Evolutionary conservation across 2,888 invertebrate genomes (phyloP), one percentile per base, ranked within the genome.

Genomic region (Mylabris sibirica): DNA sequence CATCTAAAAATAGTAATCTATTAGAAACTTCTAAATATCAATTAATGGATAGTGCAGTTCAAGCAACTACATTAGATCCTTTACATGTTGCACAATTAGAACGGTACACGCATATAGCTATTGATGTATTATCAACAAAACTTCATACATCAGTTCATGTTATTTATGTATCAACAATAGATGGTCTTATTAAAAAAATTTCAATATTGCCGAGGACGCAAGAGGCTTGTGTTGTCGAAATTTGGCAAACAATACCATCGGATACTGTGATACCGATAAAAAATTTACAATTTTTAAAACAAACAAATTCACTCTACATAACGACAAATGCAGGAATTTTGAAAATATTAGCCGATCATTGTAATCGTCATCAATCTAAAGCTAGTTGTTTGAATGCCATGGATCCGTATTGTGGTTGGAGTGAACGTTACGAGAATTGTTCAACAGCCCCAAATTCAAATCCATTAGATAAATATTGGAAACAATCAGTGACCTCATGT

Each of bases 341-440:
- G 49, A 91, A 93, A 41, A 88, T 97, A 64, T 90, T 93, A 0
- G 90, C 93, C 0, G 90, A 93, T 71, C 92, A 95, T 59, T 97
- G 97, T 79, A 86, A 87, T 38, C 89, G 96, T 1, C 93, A 94
- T 83, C 87, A 86, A 9, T 90, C 90, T 8, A 88, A 89, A 63
- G 85, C 89, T 9, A 90, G 92, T 8, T 97, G 97, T 82, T 82
- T 94, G 57, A 92, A 92, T 76, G 92, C 96, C 0, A 93, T 92
- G 85, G 97, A 98, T 85, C 97, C 97, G 0, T 96, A 97, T 82
- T 98, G 98, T 83, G 97, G 96, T 0, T 98, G 97, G 97, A 92
- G 97, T 84, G 92, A 92, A 74, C 87, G 90, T 5, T 85, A 89
- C 14, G 91, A 93, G 75, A 85, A 87, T 22, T 97, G 97, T 80